phyloP scores from a whole-genome alignment of 1,140 invertebrate genomes.

The Drosophila mojavensis region DNA sequence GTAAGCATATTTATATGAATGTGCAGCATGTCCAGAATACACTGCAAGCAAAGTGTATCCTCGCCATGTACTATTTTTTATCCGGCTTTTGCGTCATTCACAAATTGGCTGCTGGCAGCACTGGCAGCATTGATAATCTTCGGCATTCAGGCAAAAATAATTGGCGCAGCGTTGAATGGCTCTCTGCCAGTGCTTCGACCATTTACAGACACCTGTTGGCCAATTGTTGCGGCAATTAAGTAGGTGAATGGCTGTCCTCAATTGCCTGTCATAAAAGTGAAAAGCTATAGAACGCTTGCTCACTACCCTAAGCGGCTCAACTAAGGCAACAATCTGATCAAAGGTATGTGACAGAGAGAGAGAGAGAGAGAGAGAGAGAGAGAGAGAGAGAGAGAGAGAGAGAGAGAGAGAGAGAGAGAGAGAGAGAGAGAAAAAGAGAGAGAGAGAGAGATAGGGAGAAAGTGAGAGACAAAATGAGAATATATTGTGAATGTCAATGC shows the following conservation, averaged over 20 bases:
- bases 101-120: neutral
- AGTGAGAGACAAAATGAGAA: neutral
- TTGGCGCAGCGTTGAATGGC: constrained; percentile 26
- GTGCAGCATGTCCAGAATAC: neutral
- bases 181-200: constrained; percentile 16
- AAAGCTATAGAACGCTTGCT: constrained; percentile 1
- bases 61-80: neutral
- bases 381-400: too few relatives aligned
- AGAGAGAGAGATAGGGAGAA: neutral
- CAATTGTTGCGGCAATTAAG: constrained; percentile 33
- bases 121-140: constrained; percentile 28
- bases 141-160: constrained; percentile 34
- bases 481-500: constrained; percentile 2
- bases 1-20: neutral
- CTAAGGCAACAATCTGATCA: constrained; percentile 15
- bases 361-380: too few relatives aligned
- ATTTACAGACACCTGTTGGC: constrained; percentile 36
- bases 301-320: neutral
- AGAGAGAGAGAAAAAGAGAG: too few relatives aligned
- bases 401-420: too few relatives aligned
- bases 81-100: constrained; percentile 8
- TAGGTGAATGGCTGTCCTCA: constrained; percentile 13
- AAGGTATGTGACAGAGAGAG: neutral
- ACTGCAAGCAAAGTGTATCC: neutral
- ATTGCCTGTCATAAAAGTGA: constrained; percentile 23